Evolutionary conservation across 2,113 vertebrate genomes (phyloP), one percentile per base, ranked within the genome.

Genomic region (Gyps fulvus): DNA sequence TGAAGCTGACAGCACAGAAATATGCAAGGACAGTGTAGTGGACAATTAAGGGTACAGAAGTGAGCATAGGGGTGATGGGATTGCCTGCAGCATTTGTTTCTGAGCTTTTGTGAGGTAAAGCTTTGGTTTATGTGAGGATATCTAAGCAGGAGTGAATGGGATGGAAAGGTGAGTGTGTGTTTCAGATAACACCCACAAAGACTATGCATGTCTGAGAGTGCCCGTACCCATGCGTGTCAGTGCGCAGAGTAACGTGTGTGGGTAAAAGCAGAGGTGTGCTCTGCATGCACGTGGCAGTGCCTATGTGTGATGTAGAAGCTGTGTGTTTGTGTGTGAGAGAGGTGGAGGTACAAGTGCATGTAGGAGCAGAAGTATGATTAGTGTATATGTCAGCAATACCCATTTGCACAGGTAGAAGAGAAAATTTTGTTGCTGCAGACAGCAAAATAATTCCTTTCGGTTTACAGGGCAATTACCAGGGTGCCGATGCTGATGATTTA

Each of bases 391-490:
- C 90, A 83, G 84, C 92, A 38, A 38, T 25, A 40, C 83, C 83
- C 65, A 69, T 92, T 95, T 95, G 93, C 81, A 58, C 83, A 83
- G 91, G 84, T 76, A 38, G 84, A 86, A 89, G 79, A 70, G 87
- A 91, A 89, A 93, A 73, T 76, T 49, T 91, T 47, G 45, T 85
- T 65, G 82, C 79, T 65, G 55, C 83, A 87, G 92, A 95, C 83
- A 92, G 78, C 87, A 65, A 36, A 88, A 67, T 94, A 93, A 97
- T 96, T 97, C 94, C 91, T 95, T 77, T 40, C 50, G 13, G 92
- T 91, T 96, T 93, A 55, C 94, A 96, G 90, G 95, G 94, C 95
- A 96, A 97, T 97, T 96, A 91, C 94, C 22, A 9, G 95, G 79
- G 88, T 82, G 95, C 49, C 15, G 5, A 21, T 69, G 91, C 58